Base-by-base conservation (phyloP, 2,888 invertebrate species). In the Cryptus armator region DNA sequence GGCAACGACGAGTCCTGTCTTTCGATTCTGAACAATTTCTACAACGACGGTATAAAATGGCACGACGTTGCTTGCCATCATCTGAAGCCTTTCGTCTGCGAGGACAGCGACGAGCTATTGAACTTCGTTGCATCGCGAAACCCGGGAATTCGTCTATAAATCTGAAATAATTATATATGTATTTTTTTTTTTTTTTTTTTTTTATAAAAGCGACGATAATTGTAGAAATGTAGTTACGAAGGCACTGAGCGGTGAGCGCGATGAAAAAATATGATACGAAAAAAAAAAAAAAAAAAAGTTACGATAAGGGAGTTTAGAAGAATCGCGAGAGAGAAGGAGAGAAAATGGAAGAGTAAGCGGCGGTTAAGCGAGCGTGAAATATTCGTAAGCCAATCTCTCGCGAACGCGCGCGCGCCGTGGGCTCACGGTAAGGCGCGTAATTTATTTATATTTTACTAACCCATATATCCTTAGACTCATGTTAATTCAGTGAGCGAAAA, bases 1-100 rank as follows among this genome's bases (percentile, higher is more conserved):
- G 98, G 98, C 88, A 98, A 98, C 92, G 98, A 98, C 93, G 98
- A 98, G 94, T 98, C 98, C 59, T 98, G 98, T 93, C 93, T 98
- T 91, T 97, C 98, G 79, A 97, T 98, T 89, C 94, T 98, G 92
- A 98, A 98, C 95, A 98, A 98, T 94, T 98, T 98, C 95, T 98
- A 98, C 95, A 97, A 97, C 91, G 98, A 98, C 91, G 98, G 98
- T 19, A 96, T 98, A 81, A 97, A 97, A 94, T 98, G 98, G 98
- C 98, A 98, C 93, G 95, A 98, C 93, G 98, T 98, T 44, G 98
- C 98, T 83, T 98, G 98, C 93, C 98, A 98, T 92, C 98, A 98
- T 93, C 96, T 96, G 92, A 98, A 98, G 93, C 96, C 98, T 0
- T 97, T 97, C 94, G 97, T 98, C 43, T 98, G 98, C 93, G 98